phyloP scores from a whole-genome alignment of 2,888 invertebrate species.

The Xestoiulus laeticollis region DNA sequence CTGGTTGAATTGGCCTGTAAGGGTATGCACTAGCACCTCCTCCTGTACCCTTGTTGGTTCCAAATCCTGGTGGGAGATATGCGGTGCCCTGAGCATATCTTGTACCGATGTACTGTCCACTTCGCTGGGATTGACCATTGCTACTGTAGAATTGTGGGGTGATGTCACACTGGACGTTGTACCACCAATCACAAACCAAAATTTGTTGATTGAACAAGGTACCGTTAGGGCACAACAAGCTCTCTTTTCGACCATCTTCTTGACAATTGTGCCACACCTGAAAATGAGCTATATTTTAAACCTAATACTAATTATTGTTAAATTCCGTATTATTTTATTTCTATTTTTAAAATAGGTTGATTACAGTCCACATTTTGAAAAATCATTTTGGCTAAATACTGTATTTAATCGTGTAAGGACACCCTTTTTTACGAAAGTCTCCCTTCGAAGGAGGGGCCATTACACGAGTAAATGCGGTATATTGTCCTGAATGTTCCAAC shows the following conservation, averaged over 20 bases:
- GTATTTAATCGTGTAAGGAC: too few species aligned
- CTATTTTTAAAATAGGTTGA: background rate
- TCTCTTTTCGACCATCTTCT: slow-evolving; percentile 52
- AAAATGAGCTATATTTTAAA: background rate
- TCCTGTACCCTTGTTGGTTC: slow-evolving; percentile 38
- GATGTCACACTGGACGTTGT: slow-evolving; percentile 55
- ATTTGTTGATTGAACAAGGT: slow-evolving; percentile 56
- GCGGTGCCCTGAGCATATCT: background rate
- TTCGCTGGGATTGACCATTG: slow-evolving; percentile 13
- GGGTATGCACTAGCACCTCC: background rate
- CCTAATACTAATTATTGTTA: background rate
- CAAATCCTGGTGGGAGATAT: slow-evolving; percentile 34
- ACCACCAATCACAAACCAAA: slow-evolving; percentile 56
- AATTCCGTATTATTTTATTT: background rate
- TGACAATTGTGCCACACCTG: slow-evolving; percentile 54
- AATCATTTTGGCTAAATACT: too few species aligned
- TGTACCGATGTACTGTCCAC: slow-evolving; percentile 11
- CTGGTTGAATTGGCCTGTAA: slow-evolving; percentile 4
- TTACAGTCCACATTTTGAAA: too few species aligned
- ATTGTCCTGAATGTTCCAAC: too few species aligned
- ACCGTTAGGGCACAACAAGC: slow-evolving; percentile 53
- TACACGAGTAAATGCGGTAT: too few species aligned
- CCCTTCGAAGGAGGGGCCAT: too few species aligned
- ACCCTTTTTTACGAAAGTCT: too few species aligned
- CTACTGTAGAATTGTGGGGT: slow-evolving; percentile 35